These are phyloP conservation scores for Pecten maximus DNA, from an alignment of 2,888 invertebrate genomes.

Conservation along the genomic window DNA sequence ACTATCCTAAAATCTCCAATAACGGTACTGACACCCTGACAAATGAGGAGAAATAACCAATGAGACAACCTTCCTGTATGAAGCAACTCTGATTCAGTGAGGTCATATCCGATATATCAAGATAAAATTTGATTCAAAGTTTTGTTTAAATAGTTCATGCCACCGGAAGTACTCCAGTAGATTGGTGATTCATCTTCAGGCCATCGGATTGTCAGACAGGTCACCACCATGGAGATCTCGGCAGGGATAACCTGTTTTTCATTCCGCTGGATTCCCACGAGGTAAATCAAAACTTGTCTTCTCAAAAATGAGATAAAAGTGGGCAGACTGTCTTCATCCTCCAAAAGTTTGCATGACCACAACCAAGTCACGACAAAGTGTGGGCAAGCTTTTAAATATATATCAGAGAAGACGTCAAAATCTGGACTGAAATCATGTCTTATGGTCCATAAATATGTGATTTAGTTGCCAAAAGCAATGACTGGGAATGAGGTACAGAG, in stretches of 20 bases:
- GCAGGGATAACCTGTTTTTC: background rate
- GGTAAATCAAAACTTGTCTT: background rate
- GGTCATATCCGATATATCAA: background rate
- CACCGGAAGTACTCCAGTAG: background rate
- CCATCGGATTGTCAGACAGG: background rate
- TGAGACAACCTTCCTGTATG: background rate
- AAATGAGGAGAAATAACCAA: background rate
- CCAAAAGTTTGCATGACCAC: background rate
- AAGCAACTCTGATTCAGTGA: background rate
- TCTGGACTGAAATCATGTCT: background rate
- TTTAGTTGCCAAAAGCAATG: background rate
- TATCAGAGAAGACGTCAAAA: background rate
- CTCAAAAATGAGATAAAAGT: background rate
- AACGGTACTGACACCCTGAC: no score
- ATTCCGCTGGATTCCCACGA: background rate
- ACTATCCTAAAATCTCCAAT: no score
- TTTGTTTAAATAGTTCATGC: background rate
- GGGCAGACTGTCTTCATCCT: slow-evolving; percentile 1
- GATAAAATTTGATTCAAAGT: background rate
- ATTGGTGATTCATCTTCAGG: background rate
- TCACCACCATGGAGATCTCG: background rate
- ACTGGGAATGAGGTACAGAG: background rate
- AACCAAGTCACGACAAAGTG: background rate
- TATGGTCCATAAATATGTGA: background rate
- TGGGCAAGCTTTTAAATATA: background rate